Base-by-base conservation (phyloP, 2,113 vertebrate species). In the Etheostoma spectabile region DNA sequence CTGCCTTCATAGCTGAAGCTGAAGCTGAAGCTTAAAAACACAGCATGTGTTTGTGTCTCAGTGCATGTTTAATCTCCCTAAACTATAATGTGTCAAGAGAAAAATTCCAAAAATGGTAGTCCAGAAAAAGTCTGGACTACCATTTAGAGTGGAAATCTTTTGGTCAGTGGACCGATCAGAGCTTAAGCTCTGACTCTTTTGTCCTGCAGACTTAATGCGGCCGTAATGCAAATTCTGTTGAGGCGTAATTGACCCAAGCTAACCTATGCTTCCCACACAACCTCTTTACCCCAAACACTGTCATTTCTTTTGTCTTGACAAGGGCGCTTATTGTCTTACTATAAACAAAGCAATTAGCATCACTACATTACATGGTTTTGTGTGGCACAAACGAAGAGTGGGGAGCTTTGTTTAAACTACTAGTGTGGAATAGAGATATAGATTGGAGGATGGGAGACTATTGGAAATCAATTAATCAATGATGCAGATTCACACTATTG, bases 401-500 rank as follows among this genome's bases (percentile, higher is more conserved):
- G 46, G 38, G 46, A 59, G 57, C 73, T 84, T 89, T 79, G 84
- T 84, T 86, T 81, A 18, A 33, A 63, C 22, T 45, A 27, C 53
- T 66, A 60, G 60, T 27, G 27, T 55, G 52, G 78, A 45, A 22
- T 82, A 21, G 65, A 74, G 72, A 68, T 62, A 57, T 1, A 22
- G 21, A 63, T 72, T 35, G 83, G 75, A 82, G 74, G 74, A 87
- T 61, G 82, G 71, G 60, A 83, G 73, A 16, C 24, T 59, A 89
- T 71, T 86, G 83, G 73, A 76, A 87, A 90, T 92, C 91, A 88
- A 87, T 64, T 33, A 62, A 89, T 92, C 88, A 90, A 86, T 89
- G n/a, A 72, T 49, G 53, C 48, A 33, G 24, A 80, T 89, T 81
- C 67, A 70, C 77, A 62, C 52, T 53, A 86, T 88, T 53, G 76